These are phyloP conservation scores for Bradypus variegatus DNA, from an alignment of 2,797 vertebrate species.

Conservation along the genomic window DNA sequence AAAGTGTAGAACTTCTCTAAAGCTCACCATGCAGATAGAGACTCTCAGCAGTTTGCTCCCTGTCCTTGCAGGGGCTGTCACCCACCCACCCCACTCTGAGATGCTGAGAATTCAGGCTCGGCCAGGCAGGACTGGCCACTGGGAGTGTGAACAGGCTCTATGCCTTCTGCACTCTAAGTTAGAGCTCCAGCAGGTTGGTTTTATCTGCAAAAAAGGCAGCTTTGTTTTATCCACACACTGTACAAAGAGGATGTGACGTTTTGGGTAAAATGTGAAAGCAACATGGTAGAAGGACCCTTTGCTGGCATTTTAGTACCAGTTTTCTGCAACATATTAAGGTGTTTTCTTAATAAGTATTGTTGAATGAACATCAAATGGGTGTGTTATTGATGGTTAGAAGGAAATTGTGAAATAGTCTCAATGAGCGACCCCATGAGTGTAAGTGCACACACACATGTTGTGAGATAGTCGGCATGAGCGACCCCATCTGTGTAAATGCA, in stretches of 20 bases:
- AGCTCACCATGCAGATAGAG: fast-evolving
- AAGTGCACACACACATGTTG: not conserved
- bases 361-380: not conserved
- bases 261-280: not conserved
- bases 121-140: no score
- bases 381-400: not conserved
- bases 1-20: not conserved
- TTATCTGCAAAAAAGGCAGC: no score
- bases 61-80: no score
- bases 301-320: fast-evolving
- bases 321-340: not conserved
- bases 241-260: not conserved
- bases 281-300: fast-evolving
- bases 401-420: not conserved
- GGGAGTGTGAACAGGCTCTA: fast-evolving
- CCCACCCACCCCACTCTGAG: not conserved
- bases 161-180: fast-evolving
- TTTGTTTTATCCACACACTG: no score
- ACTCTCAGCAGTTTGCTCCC: no score
- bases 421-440: fast-evolving
- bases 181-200: fast-evolving
- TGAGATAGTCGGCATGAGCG: not conserved
- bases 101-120: not conserved
- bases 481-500: not conserved
- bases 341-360: no score